These are phyloP conservation scores for Scaptomyza parva DNA, from an alignment of 2,888 invertebrate genomes.

Conservation along the genomic window DNA sequence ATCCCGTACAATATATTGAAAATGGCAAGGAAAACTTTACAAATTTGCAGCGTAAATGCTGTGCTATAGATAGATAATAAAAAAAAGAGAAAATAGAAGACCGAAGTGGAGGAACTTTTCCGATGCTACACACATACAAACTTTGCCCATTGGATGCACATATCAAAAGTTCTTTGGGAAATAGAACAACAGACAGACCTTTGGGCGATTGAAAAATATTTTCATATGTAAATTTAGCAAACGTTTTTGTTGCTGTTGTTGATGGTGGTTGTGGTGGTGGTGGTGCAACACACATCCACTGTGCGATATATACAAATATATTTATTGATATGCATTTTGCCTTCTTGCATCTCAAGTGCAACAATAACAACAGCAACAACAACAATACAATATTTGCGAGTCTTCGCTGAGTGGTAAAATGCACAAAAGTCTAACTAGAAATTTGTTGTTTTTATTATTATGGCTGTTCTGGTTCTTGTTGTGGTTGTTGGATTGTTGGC, in stretches of 20 bases:
- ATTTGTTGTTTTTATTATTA: conserved; percentile 3
- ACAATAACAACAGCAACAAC: conserved; percentile 32
- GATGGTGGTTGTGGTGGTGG: conserved; percentile 11
- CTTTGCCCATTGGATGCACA: conserved; percentile 39
- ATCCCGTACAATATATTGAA: conserved; percentile 50
- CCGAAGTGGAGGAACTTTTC: conserved; percentile 36
- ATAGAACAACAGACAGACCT: conserved; percentile 46
- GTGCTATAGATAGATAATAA: not conserved
- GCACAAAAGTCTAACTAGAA: conserved; percentile 46
- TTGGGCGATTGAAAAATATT: conserved; percentile 76
- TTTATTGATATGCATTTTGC: conserved; percentile 48
- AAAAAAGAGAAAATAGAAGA: conserved; percentile 6
- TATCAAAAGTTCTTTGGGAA: conserved; percentile 55
- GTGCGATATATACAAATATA: conserved; percentile 1
- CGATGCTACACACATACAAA: conserved; percentile 33
- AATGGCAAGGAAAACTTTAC: conserved; percentile 55
- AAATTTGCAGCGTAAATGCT: conserved; percentile 47
- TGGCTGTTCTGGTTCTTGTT: conserved; percentile 12
- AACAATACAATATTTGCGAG: conserved; percentile 30
- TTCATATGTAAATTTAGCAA: conserved; percentile 67
- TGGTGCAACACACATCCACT: not conserved
- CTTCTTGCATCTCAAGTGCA: conserved; percentile 74
- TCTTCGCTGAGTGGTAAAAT: conserved; percentile 49
- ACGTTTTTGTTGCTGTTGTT: conserved; percentile 28
- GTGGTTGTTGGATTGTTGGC: conserved; percentile 44